phyloP scores from a whole-genome alignment of 1,140 invertebrate species.

The Heliconius nattereri region DNA sequence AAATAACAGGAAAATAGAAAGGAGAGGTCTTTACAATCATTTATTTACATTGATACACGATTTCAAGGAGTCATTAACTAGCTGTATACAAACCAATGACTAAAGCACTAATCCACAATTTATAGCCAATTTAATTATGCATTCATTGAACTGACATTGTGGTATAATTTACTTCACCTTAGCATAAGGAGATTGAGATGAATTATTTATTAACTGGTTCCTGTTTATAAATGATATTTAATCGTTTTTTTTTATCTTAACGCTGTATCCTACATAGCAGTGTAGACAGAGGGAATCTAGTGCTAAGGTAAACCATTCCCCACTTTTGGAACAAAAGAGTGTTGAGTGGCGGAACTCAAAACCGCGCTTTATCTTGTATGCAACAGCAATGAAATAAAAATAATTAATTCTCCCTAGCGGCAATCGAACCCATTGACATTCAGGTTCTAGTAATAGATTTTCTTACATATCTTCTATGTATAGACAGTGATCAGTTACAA shows the following conservation, averaged over 20 bases:
- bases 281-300: neutral
- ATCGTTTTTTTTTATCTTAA: neutral
- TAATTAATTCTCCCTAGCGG: no score
- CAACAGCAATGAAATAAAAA: no score
- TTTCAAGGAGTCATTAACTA: slow-evolving; percentile 9
- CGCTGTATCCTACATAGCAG: neutral
- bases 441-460: no score
- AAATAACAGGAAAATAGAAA: slow-evolving; percentile 1
- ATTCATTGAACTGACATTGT: neutral
- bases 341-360: no score
- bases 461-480: no score
- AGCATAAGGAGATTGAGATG: neutral
- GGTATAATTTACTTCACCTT: slow-evolving; percentile 2
- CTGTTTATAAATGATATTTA: neutral
- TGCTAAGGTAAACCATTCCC: no score
- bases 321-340: no score
- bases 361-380: no score
- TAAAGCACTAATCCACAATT: slow-evolving; percentile 8
- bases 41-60: neutral
- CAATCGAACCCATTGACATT: no score
- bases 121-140: slow-evolving; percentile 8
- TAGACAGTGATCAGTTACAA: no score
- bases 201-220: slow-evolving; percentile 12
- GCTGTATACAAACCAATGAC: slow-evolving; percentile 1
- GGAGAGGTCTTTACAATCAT: slow-evolving; percentile 2